Conservation (phyloP, 53 echinoderm and acorn worm genomes). For the Henricia sp. region DNA sequence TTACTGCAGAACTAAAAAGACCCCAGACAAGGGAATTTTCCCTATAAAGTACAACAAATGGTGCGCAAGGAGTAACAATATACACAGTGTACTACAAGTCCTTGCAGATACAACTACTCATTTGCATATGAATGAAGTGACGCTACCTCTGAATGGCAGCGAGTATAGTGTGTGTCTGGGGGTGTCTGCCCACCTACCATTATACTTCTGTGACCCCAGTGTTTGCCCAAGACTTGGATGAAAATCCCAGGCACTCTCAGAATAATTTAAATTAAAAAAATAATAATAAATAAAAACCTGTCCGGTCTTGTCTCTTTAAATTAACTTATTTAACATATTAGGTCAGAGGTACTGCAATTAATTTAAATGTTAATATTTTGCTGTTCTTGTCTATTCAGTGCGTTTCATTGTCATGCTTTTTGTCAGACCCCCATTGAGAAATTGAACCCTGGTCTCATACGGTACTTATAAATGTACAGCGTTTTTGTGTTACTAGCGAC, state of each 20-base stretch:
- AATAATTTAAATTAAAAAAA: too few species aligned
- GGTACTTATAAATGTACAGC: conserved; percentile 38
- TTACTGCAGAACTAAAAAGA: too few species aligned
- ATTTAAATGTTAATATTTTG: conserved; percentile 16
- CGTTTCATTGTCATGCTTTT: conserved; percentile 2
- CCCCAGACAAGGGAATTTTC: too few species aligned
- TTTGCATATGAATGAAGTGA: conserved; percentile 48
- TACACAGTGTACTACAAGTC: too few species aligned
- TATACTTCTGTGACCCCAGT: not conserved
- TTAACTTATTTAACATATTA: not conserved
- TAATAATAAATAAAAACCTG: not conserved
- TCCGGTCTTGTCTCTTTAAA: conserved; percentile 3
- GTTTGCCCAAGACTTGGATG: not conserved
- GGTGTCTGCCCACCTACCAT: conserved; percentile 2
- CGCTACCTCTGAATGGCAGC: conserved; percentile 24
- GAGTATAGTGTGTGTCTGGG: not conserved
- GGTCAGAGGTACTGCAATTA: conserved; percentile 15
- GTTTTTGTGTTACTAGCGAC: conserved; percentile 7
- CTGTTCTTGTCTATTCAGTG: not conserved
- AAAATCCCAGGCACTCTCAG: conserved; percentile 5
- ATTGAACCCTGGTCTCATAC: conserved; percentile 5
- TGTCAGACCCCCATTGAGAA: not conserved
- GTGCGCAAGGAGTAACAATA: too few species aligned
- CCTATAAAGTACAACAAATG: too few species aligned
- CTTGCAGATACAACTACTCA: not conserved